These are phyloP conservation scores for Brenthis ino DNA, from an alignment of 2,888 invertebrate genomes.

Conservation along the genomic window DNA sequence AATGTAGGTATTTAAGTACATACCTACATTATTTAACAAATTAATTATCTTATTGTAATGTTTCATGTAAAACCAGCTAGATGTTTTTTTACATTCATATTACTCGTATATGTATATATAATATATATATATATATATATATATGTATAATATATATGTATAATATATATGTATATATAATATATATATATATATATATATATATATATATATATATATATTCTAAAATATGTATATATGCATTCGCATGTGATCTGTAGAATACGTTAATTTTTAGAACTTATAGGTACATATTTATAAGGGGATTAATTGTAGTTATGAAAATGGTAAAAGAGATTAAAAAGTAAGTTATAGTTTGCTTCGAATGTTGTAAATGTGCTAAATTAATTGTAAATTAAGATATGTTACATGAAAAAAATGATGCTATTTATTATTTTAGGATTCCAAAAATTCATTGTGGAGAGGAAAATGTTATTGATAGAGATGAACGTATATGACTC, in stretches of 20 bases:
- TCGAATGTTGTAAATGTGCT: conserved; percentile 10
- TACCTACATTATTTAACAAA: too few relatives aligned
- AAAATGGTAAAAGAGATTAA: background rate
- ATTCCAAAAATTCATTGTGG: background rate
- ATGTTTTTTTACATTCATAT: background rate
- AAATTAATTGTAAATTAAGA: conserved; percentile 1
- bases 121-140: too few relatives aligned
- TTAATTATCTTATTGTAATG: background rate
- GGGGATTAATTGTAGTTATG: background rate
- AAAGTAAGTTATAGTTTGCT: background rate
- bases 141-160: too few relatives aligned
- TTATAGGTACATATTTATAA: conserved; percentile 3
- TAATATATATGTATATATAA: too few relatives aligned
- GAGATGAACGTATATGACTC: background rate
- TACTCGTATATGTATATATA: too few relatives aligned
- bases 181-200: too few relatives aligned
- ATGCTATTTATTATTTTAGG: background rate
- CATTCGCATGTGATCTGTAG: conserved; percentile 12
- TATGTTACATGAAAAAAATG: background rate
- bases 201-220: too few relatives aligned
- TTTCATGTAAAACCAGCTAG: conserved; percentile 1
- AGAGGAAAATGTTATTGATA: background rate
- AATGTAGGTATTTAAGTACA: too few relatives aligned
- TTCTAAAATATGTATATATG: background rate
- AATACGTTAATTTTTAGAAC: too few relatives aligned